A percentile compares a stretch with the other conserved stretches of the same genome.
Evolutionary conservation across 2,113 vertebrate genomes (phyloP).

Genomic region (Aix galericulata): DNA sequence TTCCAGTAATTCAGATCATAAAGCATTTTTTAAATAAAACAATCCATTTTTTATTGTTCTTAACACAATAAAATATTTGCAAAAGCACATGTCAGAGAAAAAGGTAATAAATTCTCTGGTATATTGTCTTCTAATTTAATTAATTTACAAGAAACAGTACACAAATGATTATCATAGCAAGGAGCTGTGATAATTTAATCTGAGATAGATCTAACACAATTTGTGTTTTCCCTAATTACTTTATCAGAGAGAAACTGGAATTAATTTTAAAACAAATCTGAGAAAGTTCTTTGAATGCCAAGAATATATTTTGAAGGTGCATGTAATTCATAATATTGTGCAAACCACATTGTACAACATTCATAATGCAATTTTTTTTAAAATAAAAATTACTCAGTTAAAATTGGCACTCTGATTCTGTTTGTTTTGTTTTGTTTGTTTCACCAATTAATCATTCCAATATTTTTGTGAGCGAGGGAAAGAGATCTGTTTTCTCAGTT

Average conservation of each 20-base stretch:
- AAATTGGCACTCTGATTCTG: background rate
- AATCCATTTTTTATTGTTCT: background rate
- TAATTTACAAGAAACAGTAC: background rate
- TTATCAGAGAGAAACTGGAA: background rate
- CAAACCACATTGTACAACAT: background rate
- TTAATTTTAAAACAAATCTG: background rate
- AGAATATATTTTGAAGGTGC: background rate
- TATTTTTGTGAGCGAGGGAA: background rate
- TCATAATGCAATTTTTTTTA: background rate
- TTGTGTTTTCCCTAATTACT: background rate
- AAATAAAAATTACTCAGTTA: background rate
- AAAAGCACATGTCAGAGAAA: background rate
- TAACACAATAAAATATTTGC: background rate
- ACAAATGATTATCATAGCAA: background rate
- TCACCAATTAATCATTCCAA: background rate
- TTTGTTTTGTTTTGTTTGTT: background rate
- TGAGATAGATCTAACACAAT: background rate
- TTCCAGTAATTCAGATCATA: background rate
- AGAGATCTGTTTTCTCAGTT: background rate
- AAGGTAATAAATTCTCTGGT: background rate
- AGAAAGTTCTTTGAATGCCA: background rate
- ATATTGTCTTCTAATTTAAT: background rate
- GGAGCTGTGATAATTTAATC: background rate
- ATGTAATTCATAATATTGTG: background rate
- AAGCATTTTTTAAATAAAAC: background rate